phyloP scores from a whole-genome alignment of 2,797 vertebrate species.

The Threskiornis aethiopicus region DNA sequence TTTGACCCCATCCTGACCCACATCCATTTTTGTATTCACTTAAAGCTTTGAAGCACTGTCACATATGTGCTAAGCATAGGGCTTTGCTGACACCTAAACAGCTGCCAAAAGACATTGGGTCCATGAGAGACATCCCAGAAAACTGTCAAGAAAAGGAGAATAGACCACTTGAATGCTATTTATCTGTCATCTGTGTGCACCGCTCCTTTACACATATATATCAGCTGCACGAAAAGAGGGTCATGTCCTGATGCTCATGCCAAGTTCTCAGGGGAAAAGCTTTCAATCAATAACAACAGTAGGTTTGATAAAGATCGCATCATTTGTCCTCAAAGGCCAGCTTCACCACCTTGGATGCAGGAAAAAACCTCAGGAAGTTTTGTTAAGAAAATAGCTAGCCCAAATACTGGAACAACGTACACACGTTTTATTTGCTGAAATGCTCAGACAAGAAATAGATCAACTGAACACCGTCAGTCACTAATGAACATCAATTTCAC shows the following conservation, averaged over 20 bases:
- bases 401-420: not conserved
- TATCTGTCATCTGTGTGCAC: not conserved
- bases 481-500: not conserved
- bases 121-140: not conserved
- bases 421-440: rapidly evolving
- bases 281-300: not conserved
- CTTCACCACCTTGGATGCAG: not conserved
- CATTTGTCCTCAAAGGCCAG: not conserved
- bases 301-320: not conserved
- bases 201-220: not conserved
- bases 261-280: not conserved
- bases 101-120: not conserved
- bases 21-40: not conserved
- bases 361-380: not conserved
- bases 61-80: not conserved
- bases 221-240: not conserved
- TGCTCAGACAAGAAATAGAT: not conserved
- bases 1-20: not conserved
- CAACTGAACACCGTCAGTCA: not conserved
- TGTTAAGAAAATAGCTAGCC: not conserved
- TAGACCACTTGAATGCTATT: not conserved
- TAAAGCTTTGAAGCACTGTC: not conserved
- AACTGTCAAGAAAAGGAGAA: not conserved
- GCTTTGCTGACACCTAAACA: not conserved
- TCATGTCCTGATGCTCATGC: not conserved